Evolutionary conservation across 2,888 invertebrate species (phyloP).

Genomic region (Drosophila acutilabella): DNA sequence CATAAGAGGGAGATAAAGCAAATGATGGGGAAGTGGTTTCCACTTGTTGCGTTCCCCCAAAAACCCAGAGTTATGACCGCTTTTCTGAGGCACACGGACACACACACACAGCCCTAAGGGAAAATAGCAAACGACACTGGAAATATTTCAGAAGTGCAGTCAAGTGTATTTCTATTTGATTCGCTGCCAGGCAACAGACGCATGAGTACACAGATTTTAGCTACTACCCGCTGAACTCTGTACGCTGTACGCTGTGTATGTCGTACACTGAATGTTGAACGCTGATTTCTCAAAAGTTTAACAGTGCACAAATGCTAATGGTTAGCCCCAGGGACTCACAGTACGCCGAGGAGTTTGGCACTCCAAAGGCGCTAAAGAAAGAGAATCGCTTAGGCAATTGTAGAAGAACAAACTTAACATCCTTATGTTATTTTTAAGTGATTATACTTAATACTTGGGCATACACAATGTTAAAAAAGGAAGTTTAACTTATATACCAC

Average conservation of each 20-base stretch:
- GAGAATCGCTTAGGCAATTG: slow-evolving; percentile 14
- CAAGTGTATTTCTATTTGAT: slow-evolving; percentile 62
- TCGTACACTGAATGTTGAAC: slow-evolving; percentile 20
- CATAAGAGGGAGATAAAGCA: background rate
- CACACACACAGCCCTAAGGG: slow-evolving; percentile 29
- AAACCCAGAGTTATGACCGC: slow-evolving; percentile 44
- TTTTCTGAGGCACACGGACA: slow-evolving; percentile 22
- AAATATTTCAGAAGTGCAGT: slow-evolving; percentile 60
- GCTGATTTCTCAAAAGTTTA: slow-evolving; percentile 43
- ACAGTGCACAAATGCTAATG: slow-evolving; percentile 48
- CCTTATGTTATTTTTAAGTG: slow-evolving; percentile 2
- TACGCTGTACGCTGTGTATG: slow-evolving; percentile 23
- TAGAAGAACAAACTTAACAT: background rate
- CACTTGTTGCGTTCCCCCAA: slow-evolving; percentile 47
- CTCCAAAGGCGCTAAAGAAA: slow-evolving; percentile 2
- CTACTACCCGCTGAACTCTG: slow-evolving; percentile 20
- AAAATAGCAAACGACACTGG: slow-evolving; percentile 43
- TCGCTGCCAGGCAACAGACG: slow-evolving; percentile 31
- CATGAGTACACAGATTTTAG: slow-evolving; percentile 48
- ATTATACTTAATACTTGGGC: background rate
- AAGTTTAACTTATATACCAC: too few relatives aligned
- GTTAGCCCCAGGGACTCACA: slow-evolving; percentile 43
- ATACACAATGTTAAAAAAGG: too few relatives aligned
- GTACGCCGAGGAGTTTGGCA: background rate
- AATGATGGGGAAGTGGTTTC: slow-evolving; percentile 16